phyloP scores from a whole-genome alignment of 2,888 invertebrate species.

The Corbicula japonica region DNA sequence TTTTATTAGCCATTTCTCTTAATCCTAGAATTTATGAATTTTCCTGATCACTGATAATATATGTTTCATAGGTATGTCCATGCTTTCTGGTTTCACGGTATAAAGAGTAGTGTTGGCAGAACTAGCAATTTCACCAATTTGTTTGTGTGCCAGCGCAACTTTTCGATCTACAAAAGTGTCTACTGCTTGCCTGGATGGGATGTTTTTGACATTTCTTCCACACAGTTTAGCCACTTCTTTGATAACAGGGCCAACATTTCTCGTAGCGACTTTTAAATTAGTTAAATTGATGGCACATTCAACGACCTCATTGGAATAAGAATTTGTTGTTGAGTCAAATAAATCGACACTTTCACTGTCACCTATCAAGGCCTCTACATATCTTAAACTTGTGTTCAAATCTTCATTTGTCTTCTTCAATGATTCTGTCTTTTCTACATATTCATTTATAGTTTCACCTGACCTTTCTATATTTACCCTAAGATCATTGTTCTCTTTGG shows the following conservation, averaged over 20 bases:
- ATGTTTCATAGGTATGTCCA: slow-evolving; percentile 52
- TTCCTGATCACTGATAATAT: slow-evolving; percentile 48
- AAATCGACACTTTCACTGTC: slow-evolving; percentile 7
- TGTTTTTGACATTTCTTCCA: slow-evolving; percentile 36
- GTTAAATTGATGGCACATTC: slow-evolving; percentile 27
- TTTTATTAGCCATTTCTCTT: slow-evolving; percentile 50
- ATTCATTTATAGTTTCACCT: neutral
- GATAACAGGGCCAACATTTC: slow-evolving; percentile 36
- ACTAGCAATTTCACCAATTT: slow-evolving; percentile 20
- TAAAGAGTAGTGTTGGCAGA: slow-evolving; percentile 51
- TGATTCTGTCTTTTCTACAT: neutral
- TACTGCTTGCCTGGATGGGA: slow-evolving; percentile 48
- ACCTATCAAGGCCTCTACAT: neutral
- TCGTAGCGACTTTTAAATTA: slow-evolving; percentile 41
- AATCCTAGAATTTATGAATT: slow-evolving; percentile 53
- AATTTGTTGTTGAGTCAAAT: slow-evolving; percentile 6
- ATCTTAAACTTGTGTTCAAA: neutral
- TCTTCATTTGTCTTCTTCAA: neutral
- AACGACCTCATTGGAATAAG: slow-evolving; percentile 7
- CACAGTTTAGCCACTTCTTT: slow-evolving; percentile 37
- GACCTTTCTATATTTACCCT: neutral
- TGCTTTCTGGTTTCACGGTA: slow-evolving; percentile 64
- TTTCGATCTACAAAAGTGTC: slow-evolving; percentile 47
- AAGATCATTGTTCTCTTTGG: neutral
- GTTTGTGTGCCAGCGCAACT: slow-evolving; percentile 38